Evolutionary conservation across 2,888 invertebrate genomes (phyloP), one percentile per base, ranked within the genome.

Genomic region (Cotesia congregata): DNA sequence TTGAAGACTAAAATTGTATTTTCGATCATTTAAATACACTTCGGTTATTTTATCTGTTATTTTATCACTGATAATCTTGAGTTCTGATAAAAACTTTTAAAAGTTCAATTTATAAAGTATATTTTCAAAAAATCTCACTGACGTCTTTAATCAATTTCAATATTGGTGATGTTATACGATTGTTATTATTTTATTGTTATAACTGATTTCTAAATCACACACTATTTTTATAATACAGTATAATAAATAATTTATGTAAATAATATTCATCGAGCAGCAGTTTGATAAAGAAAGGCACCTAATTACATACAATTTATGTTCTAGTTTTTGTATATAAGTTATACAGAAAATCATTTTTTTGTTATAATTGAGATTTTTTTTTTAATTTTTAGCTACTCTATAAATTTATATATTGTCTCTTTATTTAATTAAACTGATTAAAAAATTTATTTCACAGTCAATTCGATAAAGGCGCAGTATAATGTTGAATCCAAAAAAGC

Each of bases 231-330:
- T 79, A 73, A 40, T 78, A 68, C 78, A 74, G 72, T 69, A 76
- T 80, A 78, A 67, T 78, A 61, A 77, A 82, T 75, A 81, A 78
- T 61, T 79, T 75, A 80, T 78, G 82, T 80, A 83, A 81, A 50
- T 50, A 12, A 50, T 50, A 69, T 84, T 82, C 78, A 82, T 79
- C 81, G 80, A 83, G 80, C 80, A 82, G 74, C 78, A 79, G 80
- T 80, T 82, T 82, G 80, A 82, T 85, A 78, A 82, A 86, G 82
- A 83, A 87, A 88, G 87, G 88, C 87, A 88, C 88, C 87, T 87
- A 88, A 85, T 85, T 80, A 83, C 80, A 80, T 83, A 80, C 78
- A 78, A 82, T 75, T 82, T 84, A 84, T 72, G 82, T 83, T 83
- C 83, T 85, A 86, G 82, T 83, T 79, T 79, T 81, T 80, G 82